These are phyloP conservation scores for Oceanites oceanicus DNA, from an alignment of 2,113 vertebrate genomes.

Conservation along the genomic window DNA sequence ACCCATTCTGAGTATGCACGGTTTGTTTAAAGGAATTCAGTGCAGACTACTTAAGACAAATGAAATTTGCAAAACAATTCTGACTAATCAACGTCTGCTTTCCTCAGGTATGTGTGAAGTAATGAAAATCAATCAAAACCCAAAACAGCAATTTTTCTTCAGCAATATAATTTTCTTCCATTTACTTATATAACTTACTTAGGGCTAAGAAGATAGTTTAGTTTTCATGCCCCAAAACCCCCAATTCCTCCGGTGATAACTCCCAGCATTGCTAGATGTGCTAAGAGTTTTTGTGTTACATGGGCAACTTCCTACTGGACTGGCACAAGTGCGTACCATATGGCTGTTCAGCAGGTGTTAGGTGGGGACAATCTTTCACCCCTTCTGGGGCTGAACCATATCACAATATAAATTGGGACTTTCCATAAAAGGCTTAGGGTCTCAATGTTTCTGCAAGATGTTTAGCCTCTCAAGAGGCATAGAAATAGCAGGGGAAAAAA, in stretches of 20 bases:
- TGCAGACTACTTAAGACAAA: neutral
- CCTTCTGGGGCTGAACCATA: neutral
- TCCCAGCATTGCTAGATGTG: neutral
- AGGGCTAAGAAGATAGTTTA: neutral
- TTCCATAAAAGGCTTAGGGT: neutral
- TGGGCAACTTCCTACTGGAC: neutral
- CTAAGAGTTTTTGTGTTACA: neutral
- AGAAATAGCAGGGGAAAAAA: neutral
- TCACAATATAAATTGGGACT: neutral
- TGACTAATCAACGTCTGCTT: neutral
- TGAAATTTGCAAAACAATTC: neutral
- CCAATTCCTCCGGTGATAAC: neutral
- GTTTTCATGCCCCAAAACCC: neutral
- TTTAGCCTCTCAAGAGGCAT: neutral
- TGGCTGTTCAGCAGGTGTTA: neutral
- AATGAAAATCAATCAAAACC: neutral
- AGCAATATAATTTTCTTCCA: neutral
- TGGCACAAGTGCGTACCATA: rapidly evolving
- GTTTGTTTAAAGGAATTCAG: neutral
- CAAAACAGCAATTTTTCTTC: neutral
- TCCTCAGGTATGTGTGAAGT: neutral
- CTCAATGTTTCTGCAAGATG: neutral
- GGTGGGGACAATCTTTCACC: neutral
- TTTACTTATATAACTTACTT: neutral
- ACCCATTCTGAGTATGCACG: neutral